These are phyloP conservation scores for Lymantria monacha DNA, from an alignment of 2,888 invertebrate species.

Conservation along the genomic window DNA sequence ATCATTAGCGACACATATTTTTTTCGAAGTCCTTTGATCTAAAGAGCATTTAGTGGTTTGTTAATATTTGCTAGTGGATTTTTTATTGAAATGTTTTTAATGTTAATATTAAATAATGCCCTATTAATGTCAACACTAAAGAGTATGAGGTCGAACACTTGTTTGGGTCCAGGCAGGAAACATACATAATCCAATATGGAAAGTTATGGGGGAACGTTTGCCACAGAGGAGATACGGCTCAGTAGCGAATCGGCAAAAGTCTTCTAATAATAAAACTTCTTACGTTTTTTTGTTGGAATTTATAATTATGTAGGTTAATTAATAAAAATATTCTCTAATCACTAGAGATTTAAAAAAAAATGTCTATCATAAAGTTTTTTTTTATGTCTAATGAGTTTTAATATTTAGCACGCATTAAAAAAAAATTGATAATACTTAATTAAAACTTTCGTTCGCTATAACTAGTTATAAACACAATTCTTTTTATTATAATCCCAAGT, in stretches of 20 bases:
- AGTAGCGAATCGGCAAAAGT: slow-evolving; percentile 18
- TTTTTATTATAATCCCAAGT: too few species aligned
- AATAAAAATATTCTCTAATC: slow-evolving; percentile 16
- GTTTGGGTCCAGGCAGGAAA: slow-evolving; percentile 27
- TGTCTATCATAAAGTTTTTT: too few species aligned
- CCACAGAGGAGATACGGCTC: slow-evolving; percentile 25
- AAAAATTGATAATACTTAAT: too few species aligned
- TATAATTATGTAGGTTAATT: slow-evolving; percentile 24
- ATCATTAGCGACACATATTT: slow-evolving; percentile 32
- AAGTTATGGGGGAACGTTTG: slow-evolving; percentile 23
- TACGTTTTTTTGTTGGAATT: slow-evolving; percentile 17
- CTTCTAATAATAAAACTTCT: slow-evolving; percentile 16
- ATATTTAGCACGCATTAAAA: too few species aligned
- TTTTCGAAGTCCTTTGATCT: slow-evolving; percentile 39
- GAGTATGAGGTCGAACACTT: slow-evolving; percentile 25
- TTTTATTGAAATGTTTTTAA: slow-evolving; percentile 38
- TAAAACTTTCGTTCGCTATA: too few species aligned
- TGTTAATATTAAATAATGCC: slow-evolving; percentile 38
- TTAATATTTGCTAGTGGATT: slow-evolving; percentile 28
- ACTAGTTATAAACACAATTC: too few species aligned
- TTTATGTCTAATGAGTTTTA: too few species aligned
- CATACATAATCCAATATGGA: slow-evolving; percentile 23
- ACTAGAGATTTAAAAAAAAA: not conserved
- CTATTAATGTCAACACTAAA: slow-evolving; percentile 37
- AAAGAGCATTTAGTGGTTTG: slow-evolving; percentile 21